Base-by-base conservation (phyloP, 2,797 vertebrate genomes). In the Characodon lateralis region DNA sequence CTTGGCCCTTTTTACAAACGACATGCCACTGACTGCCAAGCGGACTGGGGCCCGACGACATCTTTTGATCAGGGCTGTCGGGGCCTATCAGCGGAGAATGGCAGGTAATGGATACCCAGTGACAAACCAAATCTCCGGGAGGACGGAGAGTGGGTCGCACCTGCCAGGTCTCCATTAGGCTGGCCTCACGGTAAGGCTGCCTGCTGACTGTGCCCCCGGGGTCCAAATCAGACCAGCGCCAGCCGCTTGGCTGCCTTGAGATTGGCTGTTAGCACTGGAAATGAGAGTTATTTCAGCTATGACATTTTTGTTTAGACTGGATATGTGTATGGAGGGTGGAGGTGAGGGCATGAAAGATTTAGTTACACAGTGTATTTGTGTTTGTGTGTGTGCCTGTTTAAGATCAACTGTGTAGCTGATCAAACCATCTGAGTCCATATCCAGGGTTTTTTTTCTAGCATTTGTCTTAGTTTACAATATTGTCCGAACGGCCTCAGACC, bases 241-340 rank as follows among this genome's bases (percentile, higher is more conserved):
- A 89, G 92, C 83, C 90, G 76, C 90, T 88, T 90, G 90, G 90
- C 85, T 91, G 91, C 92, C 84, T 93, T 96, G 97, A 98, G 97
- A 99, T 99, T 98, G 98, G 98, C 98, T 98, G 98, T 99, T 98
- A 99, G 98, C 97, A 97, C 97, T 97, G 97, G 97, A 98, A 99
- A 99, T 98, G 97, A 97, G 98, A 97, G 97, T 98, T 98, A 99
- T 99, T 98, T 98, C 97, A 97, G 96, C 94, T 56, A 96, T 99
- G 97, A 98, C 97, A 96, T 97, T 97, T 97, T 96, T 98, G 97
- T 99, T 98, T 98, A 94, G 93, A 91, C 92, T 94, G 90, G 93
- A 94, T 74, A 83, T 90, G 93, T 86, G 85, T 90, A 85, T 76
- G 82, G 78, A 35, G 81, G 74, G 56, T 53, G 56, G 46, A 48